These are phyloP conservation scores for Lasioglossum zephyrum DNA, from an alignment of 2,888 invertebrate genomes.

Conservation along the genomic window DNA sequence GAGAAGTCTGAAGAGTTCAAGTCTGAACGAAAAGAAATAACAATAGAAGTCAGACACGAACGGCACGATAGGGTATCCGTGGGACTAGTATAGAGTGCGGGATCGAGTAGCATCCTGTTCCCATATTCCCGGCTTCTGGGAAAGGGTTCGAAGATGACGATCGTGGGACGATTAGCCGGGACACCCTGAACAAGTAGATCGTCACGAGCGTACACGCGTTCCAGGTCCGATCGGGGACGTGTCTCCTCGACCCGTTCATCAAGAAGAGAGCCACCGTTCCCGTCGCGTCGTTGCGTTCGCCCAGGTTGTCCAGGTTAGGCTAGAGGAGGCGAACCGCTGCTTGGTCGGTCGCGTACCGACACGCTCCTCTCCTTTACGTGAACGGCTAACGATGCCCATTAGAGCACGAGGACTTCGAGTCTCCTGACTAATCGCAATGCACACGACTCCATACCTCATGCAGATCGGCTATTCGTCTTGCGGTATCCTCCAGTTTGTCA, in stretches of 20 bases:
- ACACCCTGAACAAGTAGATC: slow-evolving; percentile 65
- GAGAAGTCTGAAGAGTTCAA: not conserved
- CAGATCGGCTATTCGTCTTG: slow-evolving; percentile 83
- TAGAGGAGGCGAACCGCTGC: slow-evolving; percentile 16
- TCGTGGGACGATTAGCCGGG: slow-evolving; percentile 68
- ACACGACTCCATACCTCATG: slow-evolving; percentile 81
- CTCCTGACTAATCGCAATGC: slow-evolving; percentile 82
- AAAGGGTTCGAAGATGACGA: slow-evolving; percentile 64
- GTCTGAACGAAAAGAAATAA: not conserved
- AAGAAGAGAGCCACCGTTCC: slow-evolving; percentile 9
- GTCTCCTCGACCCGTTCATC: slow-evolving; percentile 34
- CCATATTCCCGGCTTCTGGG: slow-evolving; percentile 44
- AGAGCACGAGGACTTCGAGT: slow-evolving; percentile 77
- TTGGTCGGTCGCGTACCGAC: slow-evolving; percentile 61
- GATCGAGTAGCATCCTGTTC: slow-evolving; percentile 10
- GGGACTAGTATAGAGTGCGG: not conserved
- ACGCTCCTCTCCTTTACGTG: slow-evolving; percentile 68
- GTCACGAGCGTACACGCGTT: slow-evolving; percentile 52
- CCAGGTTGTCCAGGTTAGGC: slow-evolving; percentile 56
- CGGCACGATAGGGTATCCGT: not conserved
- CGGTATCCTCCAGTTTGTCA: slow-evolving; percentile 82
- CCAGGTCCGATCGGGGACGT: slow-evolving; percentile 37
- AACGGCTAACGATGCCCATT: slow-evolving; percentile 83
- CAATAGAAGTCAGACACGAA: not conserved
- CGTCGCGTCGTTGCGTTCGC: slow-evolving; percentile 32